Evolutionary conservation across 2,797 vertebrate species (phyloP).

Genomic region (Micromesistius poutassou): DNA sequence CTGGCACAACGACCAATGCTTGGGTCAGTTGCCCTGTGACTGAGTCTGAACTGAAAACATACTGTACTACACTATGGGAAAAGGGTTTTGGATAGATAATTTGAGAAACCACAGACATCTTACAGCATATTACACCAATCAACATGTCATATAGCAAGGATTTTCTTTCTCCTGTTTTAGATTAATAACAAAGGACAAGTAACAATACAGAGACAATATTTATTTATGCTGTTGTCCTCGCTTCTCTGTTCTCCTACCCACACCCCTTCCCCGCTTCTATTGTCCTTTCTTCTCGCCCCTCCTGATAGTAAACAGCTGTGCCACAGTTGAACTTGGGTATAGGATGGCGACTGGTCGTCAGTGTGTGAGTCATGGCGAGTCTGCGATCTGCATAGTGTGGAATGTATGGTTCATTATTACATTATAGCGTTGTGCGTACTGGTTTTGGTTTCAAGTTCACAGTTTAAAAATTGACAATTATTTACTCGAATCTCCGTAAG

Average conservation of each 20-base stretch:
- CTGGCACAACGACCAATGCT: too few species aligned
- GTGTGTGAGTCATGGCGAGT: not conserved
- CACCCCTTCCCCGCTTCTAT: not conserved
- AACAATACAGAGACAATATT: slow-evolving; percentile 5
- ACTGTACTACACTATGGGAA: not conserved
- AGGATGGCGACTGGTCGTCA: slow-evolving; percentile 48
- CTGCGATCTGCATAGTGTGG: not conserved
- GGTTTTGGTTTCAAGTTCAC: not conserved
- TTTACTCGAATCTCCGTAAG: not conserved
- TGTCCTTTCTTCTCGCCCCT: slow-evolving; percentile 9
- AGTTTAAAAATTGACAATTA: not conserved
- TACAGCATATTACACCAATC: not conserved
- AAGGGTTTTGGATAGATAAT: not conserved
- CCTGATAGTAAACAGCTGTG: slow-evolving; percentile 29
- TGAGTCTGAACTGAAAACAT: not conserved
- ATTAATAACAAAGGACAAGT: not conserved
- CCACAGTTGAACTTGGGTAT: slow-evolving; percentile 41
- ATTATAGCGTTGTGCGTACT: not conserved
- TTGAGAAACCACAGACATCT: not conserved
- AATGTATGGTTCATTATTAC: not conserved
- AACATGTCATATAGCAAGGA: not conserved
- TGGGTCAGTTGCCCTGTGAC: too few species aligned
- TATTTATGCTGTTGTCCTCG: slow-evolving; percentile 3
- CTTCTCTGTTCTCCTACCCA: not conserved
- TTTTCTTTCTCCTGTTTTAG: not conserved